phyloP scores from a whole-genome alignment of 2,888 invertebrate genomes.

The Ctena decussata region DNA sequence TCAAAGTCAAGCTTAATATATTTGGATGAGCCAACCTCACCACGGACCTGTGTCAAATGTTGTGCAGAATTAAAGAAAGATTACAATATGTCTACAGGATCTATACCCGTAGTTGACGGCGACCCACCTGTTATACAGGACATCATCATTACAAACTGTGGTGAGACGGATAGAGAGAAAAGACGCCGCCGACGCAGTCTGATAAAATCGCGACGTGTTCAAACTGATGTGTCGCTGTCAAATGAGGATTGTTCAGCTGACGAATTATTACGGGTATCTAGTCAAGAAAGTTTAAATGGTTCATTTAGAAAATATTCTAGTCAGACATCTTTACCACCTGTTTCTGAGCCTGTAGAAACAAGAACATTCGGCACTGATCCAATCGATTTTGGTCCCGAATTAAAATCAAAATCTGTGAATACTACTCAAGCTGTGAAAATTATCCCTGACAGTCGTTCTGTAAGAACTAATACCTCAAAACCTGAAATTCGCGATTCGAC shows the following conservation, averaged over 20 bases:
- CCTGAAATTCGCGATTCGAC: constrained; percentile 52
- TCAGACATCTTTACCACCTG: constrained; percentile 43
- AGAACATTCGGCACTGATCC: constrained; percentile 63
- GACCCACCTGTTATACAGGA: constrained; percentile 68
- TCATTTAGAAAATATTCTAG: constrained; percentile 46
- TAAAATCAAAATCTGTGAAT: constrained; percentile 52
- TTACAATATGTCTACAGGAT: constrained; percentile 49
- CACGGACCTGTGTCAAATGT: constrained; percentile 69
- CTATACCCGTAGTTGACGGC: constrained; percentile 60
- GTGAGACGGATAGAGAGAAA: constrained; percentile 47
- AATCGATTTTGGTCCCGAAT: constrained; percentile 50
- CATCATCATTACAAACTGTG: constrained; percentile 66
- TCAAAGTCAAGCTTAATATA: constrained; percentile 16
- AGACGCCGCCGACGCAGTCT: constrained; percentile 60
- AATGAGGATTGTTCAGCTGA: constrained; percentile 42
- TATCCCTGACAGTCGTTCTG: constrained; percentile 66
- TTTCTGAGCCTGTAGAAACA: constrained; percentile 55
- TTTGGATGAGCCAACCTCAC: constrained; percentile 45
- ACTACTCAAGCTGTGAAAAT: constrained; percentile 70
- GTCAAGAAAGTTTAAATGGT: constrained; percentile 62
- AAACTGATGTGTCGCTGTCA: constrained; percentile 65
- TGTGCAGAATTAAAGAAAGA: constrained; percentile 68
- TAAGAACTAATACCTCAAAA: constrained; percentile 63
- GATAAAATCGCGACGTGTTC: constrained; percentile 68
- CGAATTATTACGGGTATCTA: constrained; percentile 46